Evolutionary conservation across 2,113 vertebrate genomes (phyloP).

Genomic region (Lanius ludovicianus): DNA sequence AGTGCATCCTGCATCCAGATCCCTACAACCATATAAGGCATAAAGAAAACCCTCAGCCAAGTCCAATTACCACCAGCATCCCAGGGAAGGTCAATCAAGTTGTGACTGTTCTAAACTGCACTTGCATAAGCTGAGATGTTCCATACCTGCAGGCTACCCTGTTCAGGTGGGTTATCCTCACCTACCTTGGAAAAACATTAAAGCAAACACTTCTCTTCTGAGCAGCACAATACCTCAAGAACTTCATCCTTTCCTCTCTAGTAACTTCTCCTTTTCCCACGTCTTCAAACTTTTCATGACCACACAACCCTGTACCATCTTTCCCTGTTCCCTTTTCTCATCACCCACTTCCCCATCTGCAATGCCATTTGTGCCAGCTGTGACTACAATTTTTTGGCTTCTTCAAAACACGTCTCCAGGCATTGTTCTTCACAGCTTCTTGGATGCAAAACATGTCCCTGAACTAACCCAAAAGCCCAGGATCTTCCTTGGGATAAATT

Average conservation of each 20-base stretch:
- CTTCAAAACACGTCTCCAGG: neutral
- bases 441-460: neutral
- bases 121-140: neutral
- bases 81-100: neutral
- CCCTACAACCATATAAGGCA: neutral
- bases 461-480: neutral
- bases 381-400: conserved; percentile 25
- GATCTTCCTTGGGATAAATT: neutral
- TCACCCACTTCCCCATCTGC: conserved; percentile 48
- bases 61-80: neutral
- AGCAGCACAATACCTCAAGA: neutral
- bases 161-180: neutral
- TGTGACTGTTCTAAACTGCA: neutral
- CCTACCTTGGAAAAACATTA: neutral
- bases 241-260: neutral
- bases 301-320: neutral
- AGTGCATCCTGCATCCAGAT: neutral
- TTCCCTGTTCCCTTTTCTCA: neutral
- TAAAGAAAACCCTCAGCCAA: neutral
- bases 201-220: neutral
- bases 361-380: conserved; percentile 23
- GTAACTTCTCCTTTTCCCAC: neutral
- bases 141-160: neutral
- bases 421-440: conserved; percentile 13
- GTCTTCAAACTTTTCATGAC: neutral